Percentiles rank a stretch among this genome's conserved stretches.
Conservation (phyloP, 92 coral and sea anemone genomes). For the Phenganax marumi region DNA sequence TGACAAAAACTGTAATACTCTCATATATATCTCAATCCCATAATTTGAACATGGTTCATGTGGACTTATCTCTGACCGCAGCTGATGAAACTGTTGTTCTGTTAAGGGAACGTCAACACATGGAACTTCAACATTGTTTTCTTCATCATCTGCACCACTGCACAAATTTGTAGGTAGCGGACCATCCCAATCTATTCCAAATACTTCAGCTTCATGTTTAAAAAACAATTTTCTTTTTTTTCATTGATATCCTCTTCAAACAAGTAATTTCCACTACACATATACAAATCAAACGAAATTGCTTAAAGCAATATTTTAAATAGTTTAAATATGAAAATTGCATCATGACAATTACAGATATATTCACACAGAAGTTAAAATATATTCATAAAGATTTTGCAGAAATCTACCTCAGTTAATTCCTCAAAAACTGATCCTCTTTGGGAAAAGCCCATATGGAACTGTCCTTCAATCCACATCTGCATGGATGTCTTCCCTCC, state of each 20-base stretch:
- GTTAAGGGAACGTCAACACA: not conserved
- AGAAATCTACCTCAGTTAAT: not conserved
- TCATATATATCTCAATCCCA: constrained; percentile 11
- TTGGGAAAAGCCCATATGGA: not conserved
- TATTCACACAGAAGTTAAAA: too few species aligned
- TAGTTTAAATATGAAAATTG: too few species aligned
- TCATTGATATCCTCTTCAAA: not conserved
- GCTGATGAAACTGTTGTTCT: not conserved
- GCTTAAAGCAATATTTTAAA: too few species aligned
- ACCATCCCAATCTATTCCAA: constrained; percentile 34
- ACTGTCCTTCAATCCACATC: not conserved
- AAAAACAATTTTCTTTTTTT: not conserved
- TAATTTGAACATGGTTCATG: not conserved
- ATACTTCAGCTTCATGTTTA: constrained; percentile 10
- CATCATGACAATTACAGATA: too few species aligned
- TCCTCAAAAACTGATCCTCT: not conserved
- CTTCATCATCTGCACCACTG: not conserved
- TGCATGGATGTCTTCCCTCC: not conserved
- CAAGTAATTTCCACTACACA: too few species aligned
- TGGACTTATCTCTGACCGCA: not conserved
- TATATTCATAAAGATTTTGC: too few species aligned
- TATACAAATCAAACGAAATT: too few species aligned
- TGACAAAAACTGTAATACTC: constrained; percentile 10
- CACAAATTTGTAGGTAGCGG: constrained; percentile 6
- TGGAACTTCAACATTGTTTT: not conserved